Evolutionary conservation across 2,888 invertebrate genomes (phyloP).

Genomic region (Antheraea assamensis): DNA sequence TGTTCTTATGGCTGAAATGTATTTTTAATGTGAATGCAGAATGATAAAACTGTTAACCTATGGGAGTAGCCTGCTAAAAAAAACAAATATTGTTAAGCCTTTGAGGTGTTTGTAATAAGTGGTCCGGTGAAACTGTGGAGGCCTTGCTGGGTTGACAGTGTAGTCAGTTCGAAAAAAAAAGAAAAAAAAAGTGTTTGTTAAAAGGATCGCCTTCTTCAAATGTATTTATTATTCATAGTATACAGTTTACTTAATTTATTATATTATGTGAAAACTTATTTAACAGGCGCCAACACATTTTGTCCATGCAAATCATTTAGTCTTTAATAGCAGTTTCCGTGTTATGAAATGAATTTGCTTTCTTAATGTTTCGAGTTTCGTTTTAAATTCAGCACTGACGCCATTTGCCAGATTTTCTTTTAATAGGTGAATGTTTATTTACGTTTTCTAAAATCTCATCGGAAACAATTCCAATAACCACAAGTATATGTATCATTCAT

Average conservation of each 20-base stretch:
- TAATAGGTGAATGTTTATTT: conserved; percentile 11
- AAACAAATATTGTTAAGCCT: background rate
- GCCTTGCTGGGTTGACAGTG: no score
- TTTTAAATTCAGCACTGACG: conserved; percentile 13
- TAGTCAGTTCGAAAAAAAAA: no score
- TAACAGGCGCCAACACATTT: background rate
- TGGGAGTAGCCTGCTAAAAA: background rate
- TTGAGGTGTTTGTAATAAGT: background rate
- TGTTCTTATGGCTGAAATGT: background rate
- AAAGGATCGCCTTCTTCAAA: no score
- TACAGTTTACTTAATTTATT: no score
- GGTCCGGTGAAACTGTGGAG: no score
- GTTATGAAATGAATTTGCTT: background rate
- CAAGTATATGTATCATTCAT: conserved; percentile 6
- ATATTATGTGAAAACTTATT: no score
- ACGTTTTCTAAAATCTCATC: background rate
- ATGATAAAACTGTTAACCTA: background rate
- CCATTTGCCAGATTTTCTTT: conserved; percentile 14
- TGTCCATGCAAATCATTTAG: background rate
- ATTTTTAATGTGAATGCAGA: background rate
- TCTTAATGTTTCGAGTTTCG: conserved; percentile 8
- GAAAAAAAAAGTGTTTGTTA: no score
- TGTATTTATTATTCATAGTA: no score
- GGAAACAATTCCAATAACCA: conserved; percentile 1
- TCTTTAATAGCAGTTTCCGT: background rate